These are phyloP conservation scores for Naso thynnoides DNA, from an alignment of 2,797 vertebrate species.

Conservation along the genomic window DNA sequence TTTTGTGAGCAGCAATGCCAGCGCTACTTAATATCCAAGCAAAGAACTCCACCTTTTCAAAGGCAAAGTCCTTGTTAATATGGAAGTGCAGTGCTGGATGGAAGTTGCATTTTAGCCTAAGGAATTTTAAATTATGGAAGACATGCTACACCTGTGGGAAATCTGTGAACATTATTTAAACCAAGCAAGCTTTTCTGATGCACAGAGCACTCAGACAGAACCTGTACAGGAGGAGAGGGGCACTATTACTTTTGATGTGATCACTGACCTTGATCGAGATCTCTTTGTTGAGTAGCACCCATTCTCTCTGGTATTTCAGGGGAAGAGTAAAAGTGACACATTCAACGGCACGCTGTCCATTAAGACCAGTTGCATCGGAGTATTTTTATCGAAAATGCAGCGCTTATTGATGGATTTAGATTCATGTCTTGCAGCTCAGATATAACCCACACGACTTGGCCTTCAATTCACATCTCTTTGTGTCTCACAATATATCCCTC, in stretches of 20 bases:
- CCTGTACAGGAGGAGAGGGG: constrained; percentile 37
- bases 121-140: constrained; percentile 55
- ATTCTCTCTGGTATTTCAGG: constrained; percentile 59
- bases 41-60: constrained; percentile 34
- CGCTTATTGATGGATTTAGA: constrained; percentile 77
- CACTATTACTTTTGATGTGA: constrained; percentile 57
- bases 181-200: constrained; percentile 54
- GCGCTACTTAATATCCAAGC: constrained; percentile 27
- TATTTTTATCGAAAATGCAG: constrained; percentile 65
- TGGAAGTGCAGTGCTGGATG: constrained; percentile 19
- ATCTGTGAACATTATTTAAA: constrained; percentile 56
- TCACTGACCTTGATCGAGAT: constrained; percentile 71
- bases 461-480: constrained; percentile 73
- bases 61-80: constrained; percentile 39
- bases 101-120: constrained; percentile 47
- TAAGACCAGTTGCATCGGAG: constrained; percentile 58
- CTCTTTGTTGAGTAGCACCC: constrained; percentile 61
- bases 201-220: constrained; percentile 20
- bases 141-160: constrained; percentile 48
- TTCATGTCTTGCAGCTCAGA: constrained; percentile 74
- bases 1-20: constrained; percentile 9
- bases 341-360: constrained; percentile 68
- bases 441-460: constrained; percentile 71
- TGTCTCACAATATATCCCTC: constrained; percentile 57
- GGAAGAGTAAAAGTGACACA: constrained; percentile 59